Conservation (phyloP, 2,113 vertebrate genomes). For the Litocranius walleri region DNA sequence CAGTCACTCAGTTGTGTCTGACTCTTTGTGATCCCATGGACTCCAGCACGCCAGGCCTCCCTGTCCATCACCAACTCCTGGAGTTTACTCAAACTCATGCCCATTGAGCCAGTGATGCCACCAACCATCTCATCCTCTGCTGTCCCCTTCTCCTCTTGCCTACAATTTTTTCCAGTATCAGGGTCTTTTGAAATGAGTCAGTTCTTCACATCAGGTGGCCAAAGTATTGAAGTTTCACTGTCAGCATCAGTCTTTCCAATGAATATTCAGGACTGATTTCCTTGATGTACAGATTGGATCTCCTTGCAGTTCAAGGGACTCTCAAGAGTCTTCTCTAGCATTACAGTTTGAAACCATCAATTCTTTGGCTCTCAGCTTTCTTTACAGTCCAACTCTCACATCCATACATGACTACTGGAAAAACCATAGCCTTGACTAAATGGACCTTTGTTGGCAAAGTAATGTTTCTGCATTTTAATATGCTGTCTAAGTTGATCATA, state of each 20-base stretch:
- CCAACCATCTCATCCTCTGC: not conserved
- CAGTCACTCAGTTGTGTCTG: not conserved
- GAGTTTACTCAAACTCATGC: not conserved
- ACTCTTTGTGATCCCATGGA: not conserved
- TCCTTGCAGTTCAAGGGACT: not conserved
- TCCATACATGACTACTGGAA: not conserved
- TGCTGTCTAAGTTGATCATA: not conserved
- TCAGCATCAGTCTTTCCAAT: not conserved
- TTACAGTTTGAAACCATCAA: not conserved
- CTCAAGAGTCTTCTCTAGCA: not conserved
- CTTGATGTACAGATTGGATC: not conserved
- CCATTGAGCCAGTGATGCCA: not conserved
- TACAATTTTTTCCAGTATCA: not conserved
- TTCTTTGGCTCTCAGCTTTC: not conserved
- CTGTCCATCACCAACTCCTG: not conserved
- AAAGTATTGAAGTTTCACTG: not conserved
- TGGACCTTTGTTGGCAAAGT: not conserved
- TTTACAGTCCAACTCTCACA: not conserved
- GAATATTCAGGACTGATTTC: not conserved
- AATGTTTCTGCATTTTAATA: not conserved
- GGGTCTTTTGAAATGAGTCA: not conserved
- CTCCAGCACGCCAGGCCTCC: not conserved
- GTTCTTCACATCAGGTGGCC: not conserved
- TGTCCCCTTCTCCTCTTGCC: not conserved
- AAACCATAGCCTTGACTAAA: not conserved